A percentile compares a stretch with the other conserved stretches of the same genome.
Conservation (phyloP, 2,888 invertebrate genomes). For the Germaria angustata region DNA sequence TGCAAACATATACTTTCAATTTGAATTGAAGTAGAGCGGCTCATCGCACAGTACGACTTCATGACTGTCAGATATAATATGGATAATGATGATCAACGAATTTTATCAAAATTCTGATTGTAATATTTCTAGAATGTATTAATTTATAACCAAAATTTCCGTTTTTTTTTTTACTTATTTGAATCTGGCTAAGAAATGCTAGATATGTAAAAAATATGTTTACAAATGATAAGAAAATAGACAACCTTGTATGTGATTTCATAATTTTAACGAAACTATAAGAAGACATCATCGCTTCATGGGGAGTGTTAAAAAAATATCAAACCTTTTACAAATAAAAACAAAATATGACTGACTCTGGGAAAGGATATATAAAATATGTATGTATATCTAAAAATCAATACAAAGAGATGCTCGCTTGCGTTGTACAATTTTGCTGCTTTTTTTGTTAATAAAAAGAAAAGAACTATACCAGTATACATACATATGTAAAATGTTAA, state of each 20-base stretch:
- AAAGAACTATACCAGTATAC: not conserved
- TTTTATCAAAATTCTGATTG: not conserved
- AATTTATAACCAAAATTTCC: not conserved
- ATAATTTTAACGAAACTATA: not conserved
- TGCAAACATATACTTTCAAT: too few species aligned
- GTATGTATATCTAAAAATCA: not conserved
- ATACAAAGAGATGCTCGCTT: not conserved
- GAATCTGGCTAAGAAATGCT: constrained; percentile 39
- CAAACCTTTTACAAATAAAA: not conserved
- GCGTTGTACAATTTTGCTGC: too few species aligned
- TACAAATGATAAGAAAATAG: constrained; percentile 37
- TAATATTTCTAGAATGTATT: not conserved
- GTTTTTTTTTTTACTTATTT: not conserved
- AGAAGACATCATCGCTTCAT: not conserved
- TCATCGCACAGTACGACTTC: too few species aligned
- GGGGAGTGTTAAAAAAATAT: not conserved
- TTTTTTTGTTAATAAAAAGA: not conserved
- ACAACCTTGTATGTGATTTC: constrained; percentile 20
- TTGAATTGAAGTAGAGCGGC: too few species aligned
- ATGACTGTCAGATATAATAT: too few species aligned
- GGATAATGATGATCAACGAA: not conserved
- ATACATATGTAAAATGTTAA: constrained; percentile 38
- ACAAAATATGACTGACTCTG: not conserved
- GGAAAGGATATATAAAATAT: not conserved
- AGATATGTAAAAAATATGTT: constrained; percentile 21